These are phyloP conservation scores for Poecilia wingei DNA, from an alignment of 2,797 vertebrate genomes.

Conservation along the genomic window DNA sequence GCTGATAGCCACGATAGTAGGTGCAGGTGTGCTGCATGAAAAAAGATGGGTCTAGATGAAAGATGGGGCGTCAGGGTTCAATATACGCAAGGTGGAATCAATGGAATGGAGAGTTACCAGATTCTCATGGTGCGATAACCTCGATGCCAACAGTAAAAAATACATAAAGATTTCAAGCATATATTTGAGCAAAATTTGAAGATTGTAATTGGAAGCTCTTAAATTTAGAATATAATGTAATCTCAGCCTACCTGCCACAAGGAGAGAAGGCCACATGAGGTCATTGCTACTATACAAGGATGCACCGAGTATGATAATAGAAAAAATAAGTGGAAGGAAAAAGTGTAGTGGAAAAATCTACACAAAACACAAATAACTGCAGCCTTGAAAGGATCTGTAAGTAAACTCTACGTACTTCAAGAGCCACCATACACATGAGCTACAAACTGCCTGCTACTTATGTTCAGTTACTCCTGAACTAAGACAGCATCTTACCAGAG, in stretches of 20 bases:
- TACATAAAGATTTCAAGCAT: not conserved
- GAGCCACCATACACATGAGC: not conserved
- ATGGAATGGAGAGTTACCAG: not conserved
- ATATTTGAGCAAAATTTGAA: not conserved
- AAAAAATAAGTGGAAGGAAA: not conserved
- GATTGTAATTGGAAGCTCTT: not conserved
- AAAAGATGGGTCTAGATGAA: slow-evolving; percentile 6
- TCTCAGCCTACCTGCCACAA: not conserved
- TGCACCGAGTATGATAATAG: not conserved
- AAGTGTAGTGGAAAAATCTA: not conserved
- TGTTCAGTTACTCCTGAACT: not conserved
- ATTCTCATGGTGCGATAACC: not conserved
- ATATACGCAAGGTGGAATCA: slow-evolving; percentile 26
- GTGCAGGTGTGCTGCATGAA: slow-evolving; percentile 14
- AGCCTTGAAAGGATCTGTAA: not conserved
- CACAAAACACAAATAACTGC: not conserved
- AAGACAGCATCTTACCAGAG: not conserved
- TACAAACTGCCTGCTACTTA: not conserved
- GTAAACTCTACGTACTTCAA: not conserved
- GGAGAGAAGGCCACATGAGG: not conserved
- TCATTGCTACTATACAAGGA: not conserved
- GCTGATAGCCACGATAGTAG: slow-evolving; percentile 6
- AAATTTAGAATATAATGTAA: not conserved
- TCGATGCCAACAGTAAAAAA: not conserved
- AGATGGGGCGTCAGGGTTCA: slow-evolving; percentile 26